These are phyloP conservation scores for Antigone vipio DNA, from an alignment of 2,113 vertebrate species.

Conservation along the genomic window DNA sequence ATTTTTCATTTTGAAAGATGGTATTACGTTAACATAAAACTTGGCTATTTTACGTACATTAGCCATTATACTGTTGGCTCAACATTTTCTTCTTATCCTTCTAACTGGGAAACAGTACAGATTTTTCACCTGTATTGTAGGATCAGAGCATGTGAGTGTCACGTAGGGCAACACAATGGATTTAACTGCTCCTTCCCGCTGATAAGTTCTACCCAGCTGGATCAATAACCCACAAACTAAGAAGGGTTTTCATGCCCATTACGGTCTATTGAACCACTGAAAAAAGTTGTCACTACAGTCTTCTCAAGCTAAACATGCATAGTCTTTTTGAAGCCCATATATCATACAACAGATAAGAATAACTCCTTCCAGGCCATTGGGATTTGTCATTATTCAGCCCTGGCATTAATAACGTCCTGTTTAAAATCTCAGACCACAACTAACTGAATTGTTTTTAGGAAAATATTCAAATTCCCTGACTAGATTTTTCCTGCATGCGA, in stretches of 20 bases:
- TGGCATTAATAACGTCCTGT: not conserved
- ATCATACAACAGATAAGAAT: not conserved
- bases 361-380: not conserved
- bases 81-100: not conserved
- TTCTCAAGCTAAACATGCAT: not conserved
- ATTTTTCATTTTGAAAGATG: not conserved
- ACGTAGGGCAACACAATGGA: not conserved
- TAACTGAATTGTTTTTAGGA: not conserved
- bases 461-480: not conserved
- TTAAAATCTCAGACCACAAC: not conserved
- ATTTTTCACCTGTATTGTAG: not conserved
- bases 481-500: not conserved
- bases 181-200: not conserved
- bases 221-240: constrained; percentile 24
- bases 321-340: not conserved
- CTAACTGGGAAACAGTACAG: not conserved
- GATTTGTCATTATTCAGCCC: not conserved
- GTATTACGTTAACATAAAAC: not conserved
- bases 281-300: not conserved
- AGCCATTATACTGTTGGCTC: not conserved
- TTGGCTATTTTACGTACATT: not conserved
- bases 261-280: not conserved
- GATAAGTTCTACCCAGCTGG: not conserved
- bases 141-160: not conserved
- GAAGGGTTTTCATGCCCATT: not conserved